Evolutionary conservation across 2,113 vertebrate genomes (phyloP).

Genomic region (Poeciliopsis occidentalis): DNA sequence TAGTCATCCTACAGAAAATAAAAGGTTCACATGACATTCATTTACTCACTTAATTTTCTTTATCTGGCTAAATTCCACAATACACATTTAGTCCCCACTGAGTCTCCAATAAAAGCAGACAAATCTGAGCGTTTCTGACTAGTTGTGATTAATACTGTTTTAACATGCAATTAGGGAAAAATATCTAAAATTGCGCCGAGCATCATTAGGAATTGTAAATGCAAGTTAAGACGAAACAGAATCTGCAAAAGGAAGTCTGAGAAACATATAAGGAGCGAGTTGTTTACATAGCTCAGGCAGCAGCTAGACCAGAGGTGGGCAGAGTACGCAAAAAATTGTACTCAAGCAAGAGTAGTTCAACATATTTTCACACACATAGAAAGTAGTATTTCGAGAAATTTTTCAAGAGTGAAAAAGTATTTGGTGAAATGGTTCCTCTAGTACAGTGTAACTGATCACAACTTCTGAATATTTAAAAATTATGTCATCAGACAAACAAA

Average conservation of each 20-base stretch:
- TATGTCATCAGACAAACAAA: too few relatives aligned
- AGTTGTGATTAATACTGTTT: background rate
- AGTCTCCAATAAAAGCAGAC: constrained; percentile 3
- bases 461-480: too few relatives aligned
- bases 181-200: background rate
- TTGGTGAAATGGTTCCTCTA: too few relatives aligned
- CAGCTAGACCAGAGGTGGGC: background rate
- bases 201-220: background rate
- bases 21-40: background rate
- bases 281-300: background rate
- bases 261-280: background rate
- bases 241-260: background rate
- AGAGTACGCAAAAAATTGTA: too few relatives aligned
- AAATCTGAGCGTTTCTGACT: constrained; percentile 1
- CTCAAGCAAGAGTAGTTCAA: too few relatives aligned
- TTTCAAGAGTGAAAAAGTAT: too few relatives aligned
- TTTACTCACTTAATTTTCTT: background rate
- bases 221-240: background rate
- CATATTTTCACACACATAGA: too few relatives aligned
- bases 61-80: background rate
- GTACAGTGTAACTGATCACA: too few relatives aligned
- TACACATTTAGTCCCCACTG: background rate
- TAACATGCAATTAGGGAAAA: background rate
- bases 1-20: background rate
- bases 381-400: too few relatives aligned